These are phyloP conservation scores for Tridacna gigas DNA, from an alignment of 2,888 invertebrate species.

Conservation along the genomic window DNA sequence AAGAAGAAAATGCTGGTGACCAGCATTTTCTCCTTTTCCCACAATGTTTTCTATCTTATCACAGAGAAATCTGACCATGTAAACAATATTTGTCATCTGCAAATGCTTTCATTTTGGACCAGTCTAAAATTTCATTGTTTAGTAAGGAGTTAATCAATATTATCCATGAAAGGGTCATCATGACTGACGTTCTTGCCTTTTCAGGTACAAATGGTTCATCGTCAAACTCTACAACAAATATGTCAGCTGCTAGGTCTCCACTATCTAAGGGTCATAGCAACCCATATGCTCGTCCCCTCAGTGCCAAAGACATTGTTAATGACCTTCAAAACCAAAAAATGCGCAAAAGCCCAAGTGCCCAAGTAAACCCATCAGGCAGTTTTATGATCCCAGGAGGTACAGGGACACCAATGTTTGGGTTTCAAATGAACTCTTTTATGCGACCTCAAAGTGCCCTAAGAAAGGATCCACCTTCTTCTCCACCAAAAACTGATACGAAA, in stretches of 20 bases:
- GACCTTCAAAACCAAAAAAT: constrained; percentile 65
- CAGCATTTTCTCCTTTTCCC: too few species aligned
- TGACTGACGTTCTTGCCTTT: constrained; percentile 4
- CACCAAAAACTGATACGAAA: constrained; percentile 34
- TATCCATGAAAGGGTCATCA: too few species aligned
- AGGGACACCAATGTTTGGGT: constrained; percentile 59
- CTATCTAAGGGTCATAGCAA: constrained; percentile 63
- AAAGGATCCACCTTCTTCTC: constrained; percentile 56
- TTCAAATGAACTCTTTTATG: constrained; percentile 75
- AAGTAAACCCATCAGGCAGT: constrained; percentile 28
- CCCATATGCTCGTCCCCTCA: constrained; percentile 79
- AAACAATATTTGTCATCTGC: too few species aligned
- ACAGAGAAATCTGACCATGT: too few species aligned
- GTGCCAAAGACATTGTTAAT: constrained; percentile 80
- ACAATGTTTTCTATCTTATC: too few species aligned
- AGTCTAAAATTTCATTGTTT: too few species aligned
- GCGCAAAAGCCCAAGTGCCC: constrained; percentile 63
- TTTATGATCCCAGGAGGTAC: constrained; percentile 35
- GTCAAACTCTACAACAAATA: constrained; percentile 5
- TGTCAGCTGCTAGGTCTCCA: constrained; percentile 14
- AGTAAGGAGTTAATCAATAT: too few species aligned
- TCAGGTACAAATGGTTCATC: constrained; percentile 24
- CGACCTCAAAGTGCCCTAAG: constrained; percentile 74
- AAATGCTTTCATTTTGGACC: too few species aligned
- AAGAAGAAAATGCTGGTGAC: too few species aligned